Evolutionary conservation across 2,888 invertebrate species (phyloP).

Genomic region (Apamea sordens): DNA sequence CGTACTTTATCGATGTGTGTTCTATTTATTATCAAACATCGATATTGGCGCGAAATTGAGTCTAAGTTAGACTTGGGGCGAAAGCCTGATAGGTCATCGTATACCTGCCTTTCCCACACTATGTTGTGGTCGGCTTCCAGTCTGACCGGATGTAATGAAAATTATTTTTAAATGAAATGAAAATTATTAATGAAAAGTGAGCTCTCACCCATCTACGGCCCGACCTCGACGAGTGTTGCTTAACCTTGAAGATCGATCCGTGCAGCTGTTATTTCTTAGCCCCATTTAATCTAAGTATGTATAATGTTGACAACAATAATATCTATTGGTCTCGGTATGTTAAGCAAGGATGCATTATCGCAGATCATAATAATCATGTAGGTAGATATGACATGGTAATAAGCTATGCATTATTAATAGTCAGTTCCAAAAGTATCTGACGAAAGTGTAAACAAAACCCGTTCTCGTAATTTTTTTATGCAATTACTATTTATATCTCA

Average conservation of each 20-base stretch:
- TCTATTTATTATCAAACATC: conserved; percentile 5
- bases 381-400: neutral
- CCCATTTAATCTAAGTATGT: too few relatives aligned
- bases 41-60: neutral
- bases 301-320: neutral
- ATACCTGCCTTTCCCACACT: too few relatives aligned
- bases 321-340: neutral
- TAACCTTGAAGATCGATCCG: too few relatives aligned
- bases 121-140: too few relatives aligned
- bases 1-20: neutral
- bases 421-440: neutral
- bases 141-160: too few relatives aligned
- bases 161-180: too few relatives aligned
- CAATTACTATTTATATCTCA: neutral
- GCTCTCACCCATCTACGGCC: too few relatives aligned
- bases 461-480: neutral
- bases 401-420: neutral
- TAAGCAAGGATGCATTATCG: neutral
- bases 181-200: too few relatives aligned
- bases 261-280: too few relatives aligned
- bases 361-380: neutral
- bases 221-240: too few relatives aligned
- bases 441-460: neutral
- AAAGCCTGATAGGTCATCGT: too few relatives aligned
- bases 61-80: too few relatives aligned